Conservation (phyloP, 2,888 invertebrate species). For the Hypena proboscidalis region DNA sequence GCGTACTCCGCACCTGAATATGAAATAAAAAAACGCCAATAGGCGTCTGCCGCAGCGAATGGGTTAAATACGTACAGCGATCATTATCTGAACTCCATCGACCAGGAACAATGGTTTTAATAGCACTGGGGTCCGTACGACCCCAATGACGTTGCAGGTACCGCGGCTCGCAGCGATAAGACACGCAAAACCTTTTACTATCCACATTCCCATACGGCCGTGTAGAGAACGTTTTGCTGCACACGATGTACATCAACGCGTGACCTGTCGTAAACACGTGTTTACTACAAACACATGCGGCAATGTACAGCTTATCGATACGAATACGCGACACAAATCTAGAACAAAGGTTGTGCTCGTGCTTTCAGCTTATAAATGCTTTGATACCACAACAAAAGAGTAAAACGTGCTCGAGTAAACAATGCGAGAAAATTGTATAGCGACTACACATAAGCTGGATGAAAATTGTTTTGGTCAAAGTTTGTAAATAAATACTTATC, state of each 20-base stretch:
- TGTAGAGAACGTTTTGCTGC: conserved; percentile 16
- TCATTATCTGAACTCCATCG: conserved; percentile 65
- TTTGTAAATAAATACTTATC: conserved; percentile 69
- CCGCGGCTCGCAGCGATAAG: conserved; percentile 63
- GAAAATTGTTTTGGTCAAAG: conserved; percentile 45
- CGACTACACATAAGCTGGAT: conserved; percentile 28
- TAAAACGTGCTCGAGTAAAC: conserved; percentile 55
- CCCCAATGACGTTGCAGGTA: conserved; percentile 62
- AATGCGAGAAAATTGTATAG: conserved; percentile 56
- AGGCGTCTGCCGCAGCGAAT: too few relatives aligned
- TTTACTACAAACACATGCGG: conserved; percentile 26
- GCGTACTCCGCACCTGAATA: too few relatives aligned
- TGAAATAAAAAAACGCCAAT: too few relatives aligned
- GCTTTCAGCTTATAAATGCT: conserved; percentile 42
- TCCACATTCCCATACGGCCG: conserved; percentile 18
- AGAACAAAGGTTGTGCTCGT: conserved; percentile 38
- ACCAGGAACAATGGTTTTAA: conserved; percentile 70
- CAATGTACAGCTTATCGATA: conserved; percentile 39
- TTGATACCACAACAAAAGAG: conserved; percentile 53
- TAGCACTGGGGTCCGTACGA: conserved; percentile 56
- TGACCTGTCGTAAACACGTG: conserved; percentile 6
- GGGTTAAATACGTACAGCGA: conserved; percentile 48
- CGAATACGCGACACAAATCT: conserved; percentile 23
- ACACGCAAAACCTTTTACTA: conserved; percentile 57
- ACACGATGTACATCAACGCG: conserved; percentile 20